These are phyloP conservation scores for Drosophila rellima DNA, from an alignment of 2,888 invertebrate genomes.

Conservation along the genomic window DNA sequence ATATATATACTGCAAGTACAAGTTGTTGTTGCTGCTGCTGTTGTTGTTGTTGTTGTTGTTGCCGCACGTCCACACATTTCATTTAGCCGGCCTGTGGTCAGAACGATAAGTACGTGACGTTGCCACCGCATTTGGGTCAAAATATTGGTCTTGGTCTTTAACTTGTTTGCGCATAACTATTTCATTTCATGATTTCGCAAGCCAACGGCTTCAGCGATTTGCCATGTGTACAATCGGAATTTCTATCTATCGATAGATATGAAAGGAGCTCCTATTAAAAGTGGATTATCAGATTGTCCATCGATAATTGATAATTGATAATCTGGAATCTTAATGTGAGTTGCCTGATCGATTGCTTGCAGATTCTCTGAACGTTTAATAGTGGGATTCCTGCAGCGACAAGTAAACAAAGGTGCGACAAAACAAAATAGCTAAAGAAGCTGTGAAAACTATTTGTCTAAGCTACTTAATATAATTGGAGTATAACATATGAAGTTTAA, in stretches of 20 bases:
- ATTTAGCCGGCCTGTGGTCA: slow-evolving; percentile 45
- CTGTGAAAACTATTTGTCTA: not conserved
- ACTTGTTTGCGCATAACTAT: slow-evolving; percentile 57
- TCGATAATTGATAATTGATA: not conserved
- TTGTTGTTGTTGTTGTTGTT: slow-evolving; percentile 13
- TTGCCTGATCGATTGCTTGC: not conserved
- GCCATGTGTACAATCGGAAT: slow-evolving; percentile 25
- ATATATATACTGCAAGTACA: slow-evolving; percentile 41
- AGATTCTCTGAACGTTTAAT: not conserved
- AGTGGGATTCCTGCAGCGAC: not conserved
- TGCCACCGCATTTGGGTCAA: slow-evolving; percentile 58
- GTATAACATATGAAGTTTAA: no score
- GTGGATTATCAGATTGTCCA: not conserved
- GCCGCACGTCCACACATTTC: slow-evolving; percentile 54
- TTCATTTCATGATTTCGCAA: slow-evolving; percentile 35
- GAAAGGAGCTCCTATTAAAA: not conserved
- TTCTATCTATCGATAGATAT: slow-evolving; percentile 15
- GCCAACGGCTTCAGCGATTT: slow-evolving; percentile 1
- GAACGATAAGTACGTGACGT: slow-evolving; percentile 64
- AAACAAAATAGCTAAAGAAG: not conserved
- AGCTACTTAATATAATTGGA: no score
- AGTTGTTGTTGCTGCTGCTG: slow-evolving; percentile 13
- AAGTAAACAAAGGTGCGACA: not conserved
- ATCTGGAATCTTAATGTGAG: not conserved
- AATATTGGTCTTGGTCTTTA: slow-evolving; percentile 59